These are phyloP conservation scores for Diadema setosum DNA, from an alignment of 35 echinoderm and acorn worm species.

Conservation along the genomic window DNA sequence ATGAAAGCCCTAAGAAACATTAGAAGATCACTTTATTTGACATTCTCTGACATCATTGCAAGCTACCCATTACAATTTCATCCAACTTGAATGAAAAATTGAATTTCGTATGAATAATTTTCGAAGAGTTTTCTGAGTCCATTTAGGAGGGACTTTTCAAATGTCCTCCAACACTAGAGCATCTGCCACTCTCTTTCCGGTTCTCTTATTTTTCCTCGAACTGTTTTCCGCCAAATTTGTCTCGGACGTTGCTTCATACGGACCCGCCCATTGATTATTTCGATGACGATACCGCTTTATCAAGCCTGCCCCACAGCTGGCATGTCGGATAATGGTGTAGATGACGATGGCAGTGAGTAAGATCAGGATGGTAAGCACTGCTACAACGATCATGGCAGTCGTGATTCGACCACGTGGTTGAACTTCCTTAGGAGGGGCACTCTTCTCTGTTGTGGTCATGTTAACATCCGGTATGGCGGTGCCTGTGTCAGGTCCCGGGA, in stretches of 20 bases:
- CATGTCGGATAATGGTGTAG: background rate
- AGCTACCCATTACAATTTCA: too few relatives aligned
- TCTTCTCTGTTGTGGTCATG: background rate
- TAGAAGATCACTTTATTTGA: too few relatives aligned
- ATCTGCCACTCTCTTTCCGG: background rate
- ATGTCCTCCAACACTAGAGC: slow-evolving; percentile 6
- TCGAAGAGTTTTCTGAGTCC: too few relatives aligned
- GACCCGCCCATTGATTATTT: background rate
- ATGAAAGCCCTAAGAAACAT: too few relatives aligned
- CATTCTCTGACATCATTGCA: too few relatives aligned
- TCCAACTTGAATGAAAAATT: too few relatives aligned
- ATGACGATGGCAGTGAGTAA: background rate
- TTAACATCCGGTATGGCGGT: background rate
- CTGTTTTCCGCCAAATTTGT: background rate
- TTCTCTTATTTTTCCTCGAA: background rate
- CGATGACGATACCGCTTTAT: background rate
- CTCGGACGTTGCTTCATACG: background rate
- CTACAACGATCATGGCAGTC: background rate
- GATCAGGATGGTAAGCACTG: background rate
- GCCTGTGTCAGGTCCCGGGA: background rate
- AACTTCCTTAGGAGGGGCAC: background rate
- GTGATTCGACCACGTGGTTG: too few relatives aligned
- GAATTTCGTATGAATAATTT: too few relatives aligned
- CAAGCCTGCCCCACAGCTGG: background rate
- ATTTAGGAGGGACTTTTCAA: too few relatives aligned